These are phyloP conservation scores for Nansenia antarctica DNA, from an alignment of 2,113 vertebrate genomes.

Conservation along the genomic window DNA sequence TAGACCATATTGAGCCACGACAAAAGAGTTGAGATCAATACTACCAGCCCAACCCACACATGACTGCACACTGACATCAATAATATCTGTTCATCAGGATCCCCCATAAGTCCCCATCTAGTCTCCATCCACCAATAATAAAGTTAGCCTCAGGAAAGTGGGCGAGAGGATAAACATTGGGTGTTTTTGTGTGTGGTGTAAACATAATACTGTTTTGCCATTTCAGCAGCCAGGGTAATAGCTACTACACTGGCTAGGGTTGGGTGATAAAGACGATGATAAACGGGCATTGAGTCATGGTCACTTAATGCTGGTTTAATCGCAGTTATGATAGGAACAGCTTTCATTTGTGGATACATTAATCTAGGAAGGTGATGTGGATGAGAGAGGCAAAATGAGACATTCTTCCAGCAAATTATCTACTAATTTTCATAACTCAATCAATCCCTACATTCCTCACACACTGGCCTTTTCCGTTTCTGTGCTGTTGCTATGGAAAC, in stretches of 20 bases:
- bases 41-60: neutral
- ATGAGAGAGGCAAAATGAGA: neutral
- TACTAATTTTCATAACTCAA: slow-evolving; percentile 40
- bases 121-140: neutral
- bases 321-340: neutral
- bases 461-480: slow-evolving; percentile 41
- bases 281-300: neutral
- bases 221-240: neutral
- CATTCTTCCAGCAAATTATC: slow-evolving; percentile 14
- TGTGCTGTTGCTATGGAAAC: slow-evolving; percentile 71
- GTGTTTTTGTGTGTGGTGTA: neutral
- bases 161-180: neutral
- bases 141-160: too few relatives aligned
- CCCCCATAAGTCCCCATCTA: neutral
- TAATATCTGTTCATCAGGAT: neutral
- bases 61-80: neutral
- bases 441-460: slow-evolving; percentile 45
- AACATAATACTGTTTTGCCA: neutral
- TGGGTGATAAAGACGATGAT: neutral
- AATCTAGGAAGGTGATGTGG: neutral
- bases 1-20: neutral
- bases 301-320: neutral
- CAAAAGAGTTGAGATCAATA: slow-evolving; percentile 10
- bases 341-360: slow-evolving; percentile 19
- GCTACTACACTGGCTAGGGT: neutral